These are phyloP conservation scores for Okamejei kenojei DNA, from an alignment of 2,797 vertebrate species.

Conservation along the genomic window DNA sequence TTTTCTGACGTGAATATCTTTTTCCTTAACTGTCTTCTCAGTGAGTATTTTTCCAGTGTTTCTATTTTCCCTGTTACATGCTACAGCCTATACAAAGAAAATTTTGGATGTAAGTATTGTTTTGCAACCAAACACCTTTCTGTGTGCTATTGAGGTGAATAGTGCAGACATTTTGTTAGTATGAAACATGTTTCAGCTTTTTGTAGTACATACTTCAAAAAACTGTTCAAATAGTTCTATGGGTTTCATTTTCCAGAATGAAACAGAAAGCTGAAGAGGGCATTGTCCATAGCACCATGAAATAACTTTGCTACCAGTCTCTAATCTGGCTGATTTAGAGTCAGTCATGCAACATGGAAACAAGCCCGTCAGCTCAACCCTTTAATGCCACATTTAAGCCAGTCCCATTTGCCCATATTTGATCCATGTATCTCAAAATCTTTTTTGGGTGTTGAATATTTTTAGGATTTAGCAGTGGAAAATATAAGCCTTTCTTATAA, in stretches of 20 bases:
- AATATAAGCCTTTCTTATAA: background rate
- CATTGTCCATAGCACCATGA: background rate
- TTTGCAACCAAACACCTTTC: background rate
- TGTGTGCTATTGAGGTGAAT: background rate
- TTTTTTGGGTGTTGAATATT: background rate
- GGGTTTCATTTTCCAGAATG: background rate
- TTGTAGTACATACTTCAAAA: background rate
- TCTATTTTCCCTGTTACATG: slow-evolving; percentile 93
- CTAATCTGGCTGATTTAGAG: background rate
- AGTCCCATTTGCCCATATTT: too few species aligned
- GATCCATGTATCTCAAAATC: too few species aligned
- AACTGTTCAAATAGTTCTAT: background rate
- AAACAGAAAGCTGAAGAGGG: background rate
- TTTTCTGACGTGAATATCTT: background rate
- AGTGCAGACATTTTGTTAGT: background rate
- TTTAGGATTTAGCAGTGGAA: background rate
- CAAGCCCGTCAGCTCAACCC: too few species aligned
- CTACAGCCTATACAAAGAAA: slow-evolving; percentile 93
- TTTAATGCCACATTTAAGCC: too few species aligned
- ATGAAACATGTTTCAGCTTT: background rate
- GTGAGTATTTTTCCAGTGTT: slow-evolving; percentile 98
- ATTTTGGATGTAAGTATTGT: slow-evolving; percentile 86
- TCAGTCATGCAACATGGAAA: too few species aligned
- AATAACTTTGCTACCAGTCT: background rate
- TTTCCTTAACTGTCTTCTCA: slow-evolving; percentile 70